A percentile compares a stretch with the other conserved stretches of the same genome.
Conservation (phyloP, 2,888 invertebrate species). For the Aleiodes leptofemur region DNA sequence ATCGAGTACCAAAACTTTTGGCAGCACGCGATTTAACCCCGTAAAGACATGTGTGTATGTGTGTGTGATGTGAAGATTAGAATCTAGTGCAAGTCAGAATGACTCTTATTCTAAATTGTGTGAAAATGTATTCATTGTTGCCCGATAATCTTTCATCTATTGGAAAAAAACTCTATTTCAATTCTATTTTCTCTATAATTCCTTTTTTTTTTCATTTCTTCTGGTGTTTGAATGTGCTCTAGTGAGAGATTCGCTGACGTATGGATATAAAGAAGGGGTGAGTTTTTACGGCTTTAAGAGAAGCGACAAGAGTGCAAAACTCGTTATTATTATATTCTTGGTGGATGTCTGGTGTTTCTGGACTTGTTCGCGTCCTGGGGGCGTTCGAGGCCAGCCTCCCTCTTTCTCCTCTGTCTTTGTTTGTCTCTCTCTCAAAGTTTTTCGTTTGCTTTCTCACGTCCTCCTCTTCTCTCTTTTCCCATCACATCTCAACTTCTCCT, state of each 20-base stretch:
- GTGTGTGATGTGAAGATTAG: constrained; percentile 16
- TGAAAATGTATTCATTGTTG: constrained; percentile 14
- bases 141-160: neutral
- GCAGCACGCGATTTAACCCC: constrained; percentile 37
- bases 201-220: neutral
- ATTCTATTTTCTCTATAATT: neutral
- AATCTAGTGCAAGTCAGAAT: constrained; percentile 16
- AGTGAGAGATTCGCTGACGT: constrained; percentile 6
- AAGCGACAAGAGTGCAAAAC: constrained; percentile 69
- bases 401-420: constrained; percentile 19
- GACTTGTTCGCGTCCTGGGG: constrained; percentile 65
- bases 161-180: neutral
- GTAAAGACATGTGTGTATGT: constrained; percentile 39
- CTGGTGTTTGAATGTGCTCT: neutral
- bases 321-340: constrained; percentile 68
- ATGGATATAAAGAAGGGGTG: constrained; percentile 44
- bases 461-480: constrained; percentile 30
- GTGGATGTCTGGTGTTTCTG: constrained; percentile 37
- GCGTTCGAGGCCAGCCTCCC: constrained; percentile 43
- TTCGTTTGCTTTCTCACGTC: constrained; percentile 23
- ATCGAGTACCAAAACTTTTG: constrained; percentile 37
- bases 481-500: constrained; percentile 26
- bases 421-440: constrained; percentile 25
- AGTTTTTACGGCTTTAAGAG: constrained; percentile 66
- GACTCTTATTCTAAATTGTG: constrained; percentile 23